Conservation (phyloP, 2,888 invertebrate species). For the Julus scanicus region DNA sequence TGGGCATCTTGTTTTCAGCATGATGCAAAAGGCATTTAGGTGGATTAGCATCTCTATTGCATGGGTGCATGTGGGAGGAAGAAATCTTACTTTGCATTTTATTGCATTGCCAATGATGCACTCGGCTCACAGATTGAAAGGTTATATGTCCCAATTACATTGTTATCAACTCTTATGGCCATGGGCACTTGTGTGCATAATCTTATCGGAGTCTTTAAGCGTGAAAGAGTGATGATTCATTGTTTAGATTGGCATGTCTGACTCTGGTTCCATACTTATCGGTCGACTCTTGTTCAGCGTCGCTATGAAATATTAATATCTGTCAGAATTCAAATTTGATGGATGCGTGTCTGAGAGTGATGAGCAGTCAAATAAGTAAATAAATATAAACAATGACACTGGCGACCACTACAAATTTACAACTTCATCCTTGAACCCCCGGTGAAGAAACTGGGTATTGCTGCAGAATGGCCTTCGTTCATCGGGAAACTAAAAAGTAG, state of each 20-base stretch:
- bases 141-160: conserved; percentile 31
- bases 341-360: neutral
- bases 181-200: conserved; percentile 4
- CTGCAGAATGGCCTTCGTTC: neutral
- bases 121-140: conserved; percentile 9
- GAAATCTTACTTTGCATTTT: neutral
- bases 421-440: neutral
- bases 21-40: conserved; percentile 25
- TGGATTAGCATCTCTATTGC: conserved; percentile 39
- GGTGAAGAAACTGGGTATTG: neutral
- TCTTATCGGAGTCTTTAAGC: neutral
- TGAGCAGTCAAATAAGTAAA: neutral
- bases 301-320: neutral
- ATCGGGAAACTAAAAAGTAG: no score
- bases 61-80: conserved; percentile 4
- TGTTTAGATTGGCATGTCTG: conserved; percentile 31
- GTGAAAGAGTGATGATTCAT: conserved; percentile 43
- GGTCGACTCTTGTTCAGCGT: neutral
- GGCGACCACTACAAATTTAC: neutral
- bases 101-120: neutral
- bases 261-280: neutral
- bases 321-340: conserved; percentile 29
- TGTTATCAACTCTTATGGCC: conserved; percentile 22
- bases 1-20: conserved; percentile 30
- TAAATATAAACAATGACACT: neutral